Base-by-base conservation (phyloP, 2,797 vertebrate genomes). In the Melanotaenia pygmaea region DNA sequence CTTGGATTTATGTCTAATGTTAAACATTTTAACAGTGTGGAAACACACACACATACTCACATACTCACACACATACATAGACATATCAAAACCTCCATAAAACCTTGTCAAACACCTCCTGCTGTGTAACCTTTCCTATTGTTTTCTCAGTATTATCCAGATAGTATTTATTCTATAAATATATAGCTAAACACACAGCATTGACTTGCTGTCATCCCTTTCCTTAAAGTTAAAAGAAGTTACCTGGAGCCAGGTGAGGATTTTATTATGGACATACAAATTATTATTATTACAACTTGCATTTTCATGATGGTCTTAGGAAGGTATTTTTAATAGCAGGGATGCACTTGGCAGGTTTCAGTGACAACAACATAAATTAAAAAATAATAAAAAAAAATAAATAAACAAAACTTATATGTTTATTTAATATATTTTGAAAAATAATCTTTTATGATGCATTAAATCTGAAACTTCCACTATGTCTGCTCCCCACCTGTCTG, bases 381-480 rank as follows among this genome's bases (percentile, higher is more conserved):
- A n/a, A n/a, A n/a, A n/a, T n/a, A n/a, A n/a, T n/a, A n/a, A n/a
- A n/a, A 51, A 51, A 12, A 24, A 24, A 22, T 4, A 4, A 53
- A 12, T 16, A 16, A 3, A 11, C 8, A 11, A 53, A 53, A 24
- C 9, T 11, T 37, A 37, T 24, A 16, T 32, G 14, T 16, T 57
- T 14, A 66, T 9, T n/a, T 32, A 8, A 54, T 30, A 30, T 53
- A 20, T 65, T 65, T 64, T 20, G 30, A 11, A 32, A 57, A 65
- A 5, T n/a, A 24, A 56, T 13, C 64, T 56, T 54, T 38, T 1
- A 66, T 0, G 22, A 32, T n/a, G 3, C 26, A 58, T 20, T 35
- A 32, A 14, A 2, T 11, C 11, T 26, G 26, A 56, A 53, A 30
- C 53, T 11, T 51, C 50, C 53, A 22, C 38, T 57, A 38, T 28